Base-by-base conservation (phyloP, 2,113 vertebrate species). In the Marmota monax region DNA sequence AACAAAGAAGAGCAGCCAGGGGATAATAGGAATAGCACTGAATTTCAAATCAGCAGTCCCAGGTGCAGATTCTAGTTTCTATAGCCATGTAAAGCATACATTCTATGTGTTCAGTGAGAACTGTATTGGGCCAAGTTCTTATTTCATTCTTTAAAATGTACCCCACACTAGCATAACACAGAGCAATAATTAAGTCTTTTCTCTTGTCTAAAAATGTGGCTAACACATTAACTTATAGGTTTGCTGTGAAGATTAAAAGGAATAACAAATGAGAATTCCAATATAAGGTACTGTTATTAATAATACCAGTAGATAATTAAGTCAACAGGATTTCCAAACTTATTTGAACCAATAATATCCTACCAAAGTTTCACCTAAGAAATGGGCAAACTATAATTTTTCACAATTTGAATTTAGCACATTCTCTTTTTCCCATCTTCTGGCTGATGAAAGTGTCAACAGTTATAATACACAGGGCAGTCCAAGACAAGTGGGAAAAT, bases 391-490 rank as follows among this genome's bases (percentile, higher is more conserved):
- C 12, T 70, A 1, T 58, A 74, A 48, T 79, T 67, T 84, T 87
- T 94, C 37, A 95, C 42, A 58, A 5, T 88, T 80, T 96, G 29
- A 93, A 84, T 73, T 88, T 84, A 95, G 61, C 84, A 37, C 1
- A 20, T 11, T 61, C 29, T 93, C 34, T 11, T 77, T 79, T 58
- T 39, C 48, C 45, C 45, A 67, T 29, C 27, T 76, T 87, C 72
- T 37, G 25, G 25, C 9, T 82, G 76, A 67, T 51, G 12, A 89
- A 78, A 13, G 34, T 56, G 29, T 51, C 45, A 86, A 77, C 6
- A 79, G 67, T 83, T 83, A 23, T 51, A 16, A 78, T 70, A 80
- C 51, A 61, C 37, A 51, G 9, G 12, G 37, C 58, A 94, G n/a
- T 37, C 4, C 11, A 76, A 84, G 25, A 51, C 25, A 95, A 70